Evolutionary conservation across 2,113 vertebrate species (phyloP).

Genomic region (Himantopus leucocephalus): DNA sequence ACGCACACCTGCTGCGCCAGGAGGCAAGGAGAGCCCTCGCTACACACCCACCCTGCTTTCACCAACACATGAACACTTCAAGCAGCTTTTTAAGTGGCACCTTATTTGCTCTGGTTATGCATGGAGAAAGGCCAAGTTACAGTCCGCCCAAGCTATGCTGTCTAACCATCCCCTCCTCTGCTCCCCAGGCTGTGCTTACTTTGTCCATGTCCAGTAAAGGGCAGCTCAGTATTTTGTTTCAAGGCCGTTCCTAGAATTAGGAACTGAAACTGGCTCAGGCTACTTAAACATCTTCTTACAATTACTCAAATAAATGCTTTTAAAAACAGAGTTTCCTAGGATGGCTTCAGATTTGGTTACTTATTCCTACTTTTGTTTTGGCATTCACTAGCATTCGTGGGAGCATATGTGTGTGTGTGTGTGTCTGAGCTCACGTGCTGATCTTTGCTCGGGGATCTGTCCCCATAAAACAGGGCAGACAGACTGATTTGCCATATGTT

Average conservation of each 20-base stretch:
- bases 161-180: background rate
- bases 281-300: background rate
- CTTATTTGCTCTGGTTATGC: background rate
- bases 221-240: background rate
- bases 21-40: background rate
- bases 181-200: background rate
- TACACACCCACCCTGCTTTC: background rate
- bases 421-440: background rate
- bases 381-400: background rate
- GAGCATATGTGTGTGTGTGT: background rate
- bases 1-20: background rate
- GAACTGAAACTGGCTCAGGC: background rate
- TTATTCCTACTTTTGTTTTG: background rate
- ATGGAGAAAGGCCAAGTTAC: background rate
- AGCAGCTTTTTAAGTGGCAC: background rate
- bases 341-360: background rate
- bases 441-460: background rate
- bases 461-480: background rate
- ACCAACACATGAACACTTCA: background rate
- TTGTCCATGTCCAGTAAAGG: fast-evolving
- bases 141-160: no score
- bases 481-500: background rate
- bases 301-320: background rate
- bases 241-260: background rate
- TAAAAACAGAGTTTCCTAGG: background rate